Base-by-base conservation (phyloP, 2,888 invertebrate genomes). In the Phengaris arion region DNA sequence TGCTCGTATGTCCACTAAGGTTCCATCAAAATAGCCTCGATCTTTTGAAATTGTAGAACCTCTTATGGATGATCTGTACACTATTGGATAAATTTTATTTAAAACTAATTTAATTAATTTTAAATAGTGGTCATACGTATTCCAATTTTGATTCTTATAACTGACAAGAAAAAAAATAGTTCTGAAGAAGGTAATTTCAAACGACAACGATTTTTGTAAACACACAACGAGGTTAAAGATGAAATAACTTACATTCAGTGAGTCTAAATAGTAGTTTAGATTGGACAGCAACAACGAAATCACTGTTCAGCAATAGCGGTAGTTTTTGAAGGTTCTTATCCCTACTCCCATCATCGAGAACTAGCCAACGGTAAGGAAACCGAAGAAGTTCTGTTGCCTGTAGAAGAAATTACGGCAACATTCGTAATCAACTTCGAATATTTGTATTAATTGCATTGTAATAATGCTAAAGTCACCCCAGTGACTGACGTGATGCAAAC, bases 361-460 rank as follows among this genome's bases (percentile, higher is more conserved):
- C 80, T 6, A 92, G 78, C 92, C 92, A 92, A 13, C 91, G 88
- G 76, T 84, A 87, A 4, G 91, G 90, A 0, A 81, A 81, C 2
- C 83, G 79, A n/a, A 90, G 85, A 0, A 86, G 79, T 15, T 81
- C 79, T 46, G 83, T 81, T 3, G 84, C 86, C 90, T 89, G 78
- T 54, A 22, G 12, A 35, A 52, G 15, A 22, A 22, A 35, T 2
- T 22, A 35, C 8, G 22, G 22, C 48, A 6, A 48, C 4, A 2
- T 35, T 35, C 35, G 35, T 35, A 48, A 48, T 48, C 6, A 48
- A 48, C 48, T 48, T 48, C 35, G 4, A 35, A 35, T 35, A 2
- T 35, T 3, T 35, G 35, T 35, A 35, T 35, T 35, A 35, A 35
- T 35, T 35, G 10, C 54, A 54, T 5, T 5, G 54, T 0, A 54